Base-by-base conservation (phyloP, 2,797 vertebrate genomes). In the Gadopsis marmoratus region DNA sequence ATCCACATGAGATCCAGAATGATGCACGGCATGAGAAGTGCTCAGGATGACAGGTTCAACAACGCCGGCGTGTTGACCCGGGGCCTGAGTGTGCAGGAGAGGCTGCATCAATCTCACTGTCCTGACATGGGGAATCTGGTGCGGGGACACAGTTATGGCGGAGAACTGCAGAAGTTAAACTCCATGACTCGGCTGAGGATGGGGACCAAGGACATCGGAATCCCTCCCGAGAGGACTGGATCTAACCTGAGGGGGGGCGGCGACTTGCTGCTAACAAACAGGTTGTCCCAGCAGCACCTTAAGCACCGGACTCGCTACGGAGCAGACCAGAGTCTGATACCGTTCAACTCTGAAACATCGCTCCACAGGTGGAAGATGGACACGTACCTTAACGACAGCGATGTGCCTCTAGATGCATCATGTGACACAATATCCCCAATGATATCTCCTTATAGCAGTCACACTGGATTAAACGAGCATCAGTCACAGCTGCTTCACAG, bases 121-220 rank as follows among this genome's bases (percentile, higher is more conserved):
- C 79, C 88, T 54, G 96, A 97, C 41, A 69, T 91, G 61, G 95
- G 90, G n/a, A 95, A 93, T 33, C 93, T 97, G 64, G 92, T 96
- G 91, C 97, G 97, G 78, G 96, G 97, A 31, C 96, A 98, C 53
- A 98, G 97, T 78, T 98, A 97, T 17, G 97, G 96, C 0, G 97
- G 96, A 1, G 97, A 98, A n/a, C 94, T 96, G 70, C 95, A 96
- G 47, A 97, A 96, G 91, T 79, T 82, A 13, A 91, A 61, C 87
- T 94, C 56, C 71, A 81, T 76, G 75, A 86, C 55, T 92, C 87
- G 86, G 2, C 58, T 90, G 5, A 91, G 95, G 95, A 97, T 95
- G 74, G 95, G 95, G 60, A 89, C 95, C 3, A 95, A 94, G 23
- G 96, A 97, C 60, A 89, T 93, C 3, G 92, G 94, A 59, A 91